A percentile compares a stretch with the other conserved stretches of the same genome.
These are phyloP conservation scores for Synodontis membranacea DNA, from an alignment of 2,113 vertebrate species.

Conservation along the genomic window DNA sequence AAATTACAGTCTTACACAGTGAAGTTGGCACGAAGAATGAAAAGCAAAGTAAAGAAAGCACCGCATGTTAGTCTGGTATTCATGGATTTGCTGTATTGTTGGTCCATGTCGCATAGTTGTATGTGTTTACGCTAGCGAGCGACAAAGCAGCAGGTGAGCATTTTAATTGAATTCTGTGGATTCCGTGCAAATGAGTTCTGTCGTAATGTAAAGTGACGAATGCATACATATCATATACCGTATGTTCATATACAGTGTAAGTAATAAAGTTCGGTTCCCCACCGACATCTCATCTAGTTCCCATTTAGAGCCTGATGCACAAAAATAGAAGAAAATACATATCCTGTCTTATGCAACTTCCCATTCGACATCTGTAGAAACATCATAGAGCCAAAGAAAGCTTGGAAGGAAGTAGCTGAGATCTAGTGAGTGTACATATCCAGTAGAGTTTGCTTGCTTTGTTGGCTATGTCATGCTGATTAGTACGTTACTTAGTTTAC, in stretches of 20 bases:
- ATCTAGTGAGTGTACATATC: too few species aligned
- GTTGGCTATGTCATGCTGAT: neutral
- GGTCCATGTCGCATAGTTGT: too few species aligned
- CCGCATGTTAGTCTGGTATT: neutral
- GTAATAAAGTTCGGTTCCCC: neutral
- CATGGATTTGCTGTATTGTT: neutral
- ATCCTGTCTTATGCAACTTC: neutral
- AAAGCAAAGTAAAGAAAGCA: neutral
- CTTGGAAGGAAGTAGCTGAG: too few species aligned
- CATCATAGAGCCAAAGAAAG: neutral
- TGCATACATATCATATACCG: too few species aligned
- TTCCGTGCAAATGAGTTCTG: neutral
- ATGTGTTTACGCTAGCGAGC: neutral
- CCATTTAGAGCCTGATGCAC: neutral
- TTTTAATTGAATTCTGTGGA: neutral
- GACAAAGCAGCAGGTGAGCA: neutral
- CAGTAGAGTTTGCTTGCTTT: too few species aligned
- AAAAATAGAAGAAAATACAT: neutral
- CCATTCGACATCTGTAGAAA: neutral
- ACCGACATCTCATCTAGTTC: neutral
- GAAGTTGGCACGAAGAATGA: neutral
- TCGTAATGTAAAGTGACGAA: neutral
- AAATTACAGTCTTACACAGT: neutral
- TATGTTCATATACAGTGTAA: too few species aligned
- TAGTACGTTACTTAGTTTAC: neutral